Evolutionary conservation across 2,888 invertebrate genomes (phyloP), one percentile per base, ranked within the genome.

Genomic region (Drosophila incognita): DNA sequence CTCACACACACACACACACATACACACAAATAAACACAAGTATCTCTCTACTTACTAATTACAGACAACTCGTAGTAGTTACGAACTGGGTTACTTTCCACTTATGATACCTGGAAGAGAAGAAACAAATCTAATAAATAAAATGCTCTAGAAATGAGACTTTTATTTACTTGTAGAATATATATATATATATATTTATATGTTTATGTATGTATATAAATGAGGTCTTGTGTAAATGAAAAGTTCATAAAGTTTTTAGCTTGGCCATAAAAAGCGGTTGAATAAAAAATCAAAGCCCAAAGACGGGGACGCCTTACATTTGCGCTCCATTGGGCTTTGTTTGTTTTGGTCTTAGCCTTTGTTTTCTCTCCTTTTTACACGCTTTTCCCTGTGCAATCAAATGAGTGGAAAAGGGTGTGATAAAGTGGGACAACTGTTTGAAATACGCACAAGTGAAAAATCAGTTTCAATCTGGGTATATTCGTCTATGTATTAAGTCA

Each of bases 281-380:
- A 82, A 79, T 60, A 62, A 60, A 71, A 80, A 80, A 75, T 79
- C 75, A 82, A 69, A 68, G 62, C 49, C 46, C 48, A 75, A 70
- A 51, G 59, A n/a, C 40, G 52, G 6, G 33, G 24, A 18, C 33
- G 58, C 27, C 54, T 31, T 31, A 57, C 54, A 42, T 61, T 81
- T 67, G 58, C 61, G 82, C 74, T 53, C 61, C 71, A 82, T 79
- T 82, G 59, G 57, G 42, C 53, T 66, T 60, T 62, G 63, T 77
- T 79, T 82, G 60, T 40, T 65, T 75, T 66, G 40, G 62, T 46
- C 63, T 54, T 51, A 48, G 31, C 31, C 52, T 70, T 52, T 46
- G 59, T 46, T 61, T 27, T 42, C 33, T 15, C 58, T 33, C 38
- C 24, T 24, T 56, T 36, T 31, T 38, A 11, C 8, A 29, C 29